Conservation (phyloP, 2,888 invertebrate genomes). For the Taenaris catops region DNA sequence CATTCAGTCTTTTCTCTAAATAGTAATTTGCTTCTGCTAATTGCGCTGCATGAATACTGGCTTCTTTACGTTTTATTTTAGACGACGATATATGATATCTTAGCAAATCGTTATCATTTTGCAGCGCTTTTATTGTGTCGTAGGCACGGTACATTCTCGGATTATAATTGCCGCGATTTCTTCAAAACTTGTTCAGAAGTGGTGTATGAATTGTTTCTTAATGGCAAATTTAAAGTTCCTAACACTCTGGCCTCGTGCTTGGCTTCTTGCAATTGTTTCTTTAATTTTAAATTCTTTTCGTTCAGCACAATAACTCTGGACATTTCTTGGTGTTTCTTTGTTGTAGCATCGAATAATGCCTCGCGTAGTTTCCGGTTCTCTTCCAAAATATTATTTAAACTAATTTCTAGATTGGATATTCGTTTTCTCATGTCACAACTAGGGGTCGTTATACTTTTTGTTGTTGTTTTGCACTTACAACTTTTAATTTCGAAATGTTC, state of each 20-base stretch:
- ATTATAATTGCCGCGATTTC: too few species aligned
- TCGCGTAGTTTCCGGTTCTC: constrained; percentile 41
- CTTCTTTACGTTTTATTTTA: constrained; percentile 44
- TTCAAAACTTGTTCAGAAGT: too few species aligned
- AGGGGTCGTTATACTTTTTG: too few species aligned
- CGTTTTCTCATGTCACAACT: neutral
- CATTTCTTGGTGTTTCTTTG: constrained; percentile 67
- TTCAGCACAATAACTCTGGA: constrained; percentile 57
- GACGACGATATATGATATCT: constrained; percentile 38
- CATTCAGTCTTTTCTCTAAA: constrained; percentile 42
- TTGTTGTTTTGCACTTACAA: neutral
- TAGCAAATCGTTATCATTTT: constrained; percentile 41
- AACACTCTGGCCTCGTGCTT: constrained; percentile 36
- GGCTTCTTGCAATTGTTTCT: constrained; percentile 35
- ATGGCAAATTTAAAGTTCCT: constrained; percentile 25
- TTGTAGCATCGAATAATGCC: constrained; percentile 40
- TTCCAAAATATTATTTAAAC: constrained; percentile 28
- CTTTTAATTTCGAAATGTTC: too few species aligned
- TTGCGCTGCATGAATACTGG: constrained; percentile 38
- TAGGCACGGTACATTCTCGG: constrained; percentile 25
- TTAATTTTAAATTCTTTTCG: constrained; percentile 42
- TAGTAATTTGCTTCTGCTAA: constrained; percentile 52
- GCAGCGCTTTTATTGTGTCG: constrained; percentile 31
- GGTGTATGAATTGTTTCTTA: neutral
- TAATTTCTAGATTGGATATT: constrained; percentile 6